Conservation (phyloP, 2,888 invertebrate species). For the Axea sp. region DNA sequence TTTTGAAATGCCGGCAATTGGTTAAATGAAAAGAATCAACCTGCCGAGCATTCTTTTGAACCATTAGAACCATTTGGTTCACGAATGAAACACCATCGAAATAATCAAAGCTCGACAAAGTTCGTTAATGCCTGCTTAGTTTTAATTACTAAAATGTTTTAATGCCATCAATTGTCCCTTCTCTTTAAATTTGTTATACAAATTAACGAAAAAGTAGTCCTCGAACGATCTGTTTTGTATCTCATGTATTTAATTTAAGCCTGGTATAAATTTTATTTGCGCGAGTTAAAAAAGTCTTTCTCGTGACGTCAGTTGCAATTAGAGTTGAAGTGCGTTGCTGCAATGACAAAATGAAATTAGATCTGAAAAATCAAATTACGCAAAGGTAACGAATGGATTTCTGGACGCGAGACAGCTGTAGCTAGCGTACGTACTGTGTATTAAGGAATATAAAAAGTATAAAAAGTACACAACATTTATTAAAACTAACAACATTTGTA, state of each 20-base stretch:
- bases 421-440: background rate
- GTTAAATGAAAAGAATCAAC: too few relatives aligned
- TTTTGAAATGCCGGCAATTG: too few relatives aligned
- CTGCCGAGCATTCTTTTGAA: too few relatives aligned
- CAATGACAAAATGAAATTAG: conserved; percentile 39
- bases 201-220: conserved; percentile 6
- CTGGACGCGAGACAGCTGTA: conserved; percentile 4
- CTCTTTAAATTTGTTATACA: conserved; percentile 10
- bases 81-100: too few relatives aligned
- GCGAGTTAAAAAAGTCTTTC: conserved; percentile 23
- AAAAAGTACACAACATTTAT: conserved; percentile 19
- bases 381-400: conserved; percentile 35
- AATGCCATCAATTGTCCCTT: conserved; percentile 8
- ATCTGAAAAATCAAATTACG: conserved; percentile 42
- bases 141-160: conserved; percentile 10
- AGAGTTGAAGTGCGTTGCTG: conserved; percentile 12
- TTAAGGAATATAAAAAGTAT: background rate
- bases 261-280: conserved; percentile 26
- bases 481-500: conserved; percentile 2
- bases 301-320: conserved; percentile 22
- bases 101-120: too few relatives aligned
- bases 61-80: too few relatives aligned
- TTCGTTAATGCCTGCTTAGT: too few relatives aligned
- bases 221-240: background rate
- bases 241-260: conserved; percentile 4